phyloP scores from a whole-genome alignment of 2,113 vertebrate genomes.

The Prunella fulvescens region DNA sequence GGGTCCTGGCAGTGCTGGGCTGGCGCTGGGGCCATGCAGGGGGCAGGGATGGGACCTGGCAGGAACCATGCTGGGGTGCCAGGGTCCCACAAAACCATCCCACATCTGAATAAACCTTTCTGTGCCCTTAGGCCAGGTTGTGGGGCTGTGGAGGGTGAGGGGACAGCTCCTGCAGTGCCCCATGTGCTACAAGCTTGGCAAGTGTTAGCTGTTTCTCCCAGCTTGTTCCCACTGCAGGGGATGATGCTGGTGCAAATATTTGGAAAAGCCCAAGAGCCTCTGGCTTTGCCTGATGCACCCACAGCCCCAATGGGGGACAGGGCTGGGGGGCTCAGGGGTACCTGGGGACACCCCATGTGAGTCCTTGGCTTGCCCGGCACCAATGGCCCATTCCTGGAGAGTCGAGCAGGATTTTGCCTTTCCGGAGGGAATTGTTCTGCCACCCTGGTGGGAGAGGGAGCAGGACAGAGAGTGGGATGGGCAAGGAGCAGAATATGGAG shows the following conservation, averaged over 20 bases:
- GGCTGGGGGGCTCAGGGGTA: accelerated
- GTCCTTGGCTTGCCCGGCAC: accelerated
- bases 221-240: background rate
- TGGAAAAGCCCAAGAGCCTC: background rate
- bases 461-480: background rate
- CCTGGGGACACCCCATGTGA: background rate
- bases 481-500: background rate
- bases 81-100: background rate
- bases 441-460: background rate
- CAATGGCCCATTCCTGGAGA: background rate
- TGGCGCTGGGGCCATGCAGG: background rate
- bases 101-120: background rate
- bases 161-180: background rate
- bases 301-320: too few species aligned
- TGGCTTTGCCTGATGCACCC: background rate
- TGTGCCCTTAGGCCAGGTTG: background rate
- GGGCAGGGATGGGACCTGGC: background rate
- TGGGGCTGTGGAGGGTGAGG: background rate
- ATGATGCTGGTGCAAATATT: background rate
- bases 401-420: background rate
- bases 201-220: accelerated
- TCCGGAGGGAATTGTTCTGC: accelerated
- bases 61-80: background rate
- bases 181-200: accelerated
- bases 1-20: background rate